Percentiles rank a stretch among this genome's conserved stretches.
Conservation (phyloP, 2,113 vertebrate species). For the Solenodon paradoxus region DNA sequence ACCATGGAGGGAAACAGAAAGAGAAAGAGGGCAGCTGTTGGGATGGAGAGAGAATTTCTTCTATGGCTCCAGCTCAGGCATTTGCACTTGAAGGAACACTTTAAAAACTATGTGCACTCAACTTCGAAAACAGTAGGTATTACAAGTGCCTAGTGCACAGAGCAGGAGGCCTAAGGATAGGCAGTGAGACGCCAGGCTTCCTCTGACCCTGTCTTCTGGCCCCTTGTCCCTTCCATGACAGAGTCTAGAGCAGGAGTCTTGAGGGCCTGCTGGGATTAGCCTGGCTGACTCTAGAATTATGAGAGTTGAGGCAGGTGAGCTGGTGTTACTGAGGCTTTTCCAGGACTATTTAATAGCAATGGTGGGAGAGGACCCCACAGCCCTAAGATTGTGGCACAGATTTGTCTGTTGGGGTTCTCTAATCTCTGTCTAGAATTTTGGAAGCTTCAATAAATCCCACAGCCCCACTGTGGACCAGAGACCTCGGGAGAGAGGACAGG, state of each 20-base stretch:
- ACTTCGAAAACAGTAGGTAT: neutral
- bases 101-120: neutral
- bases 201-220: neutral
- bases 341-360: neutral
- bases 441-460: neutral
- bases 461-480: neutral
- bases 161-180: neutral
- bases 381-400: neutral
- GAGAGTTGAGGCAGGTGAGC: neutral
- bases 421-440: neutral
- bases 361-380: neutral
- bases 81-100: neutral
- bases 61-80: neutral
- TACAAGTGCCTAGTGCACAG: neutral
- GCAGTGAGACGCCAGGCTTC: neutral
- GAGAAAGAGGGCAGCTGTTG: neutral
- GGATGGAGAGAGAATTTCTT: neutral
- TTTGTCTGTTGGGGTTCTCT: neutral
- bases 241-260: neutral
- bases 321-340: neutral
- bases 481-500: neutral
- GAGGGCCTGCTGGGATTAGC: no score
- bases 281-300: neutral
- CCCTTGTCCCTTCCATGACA: neutral
- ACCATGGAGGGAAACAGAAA: neutral